A percentile compares a stretch with the other conserved stretches of the same genome.
Conservation (phyloP, 2,113 vertebrate genomes). For the Etheostoma spectabile region DNA sequence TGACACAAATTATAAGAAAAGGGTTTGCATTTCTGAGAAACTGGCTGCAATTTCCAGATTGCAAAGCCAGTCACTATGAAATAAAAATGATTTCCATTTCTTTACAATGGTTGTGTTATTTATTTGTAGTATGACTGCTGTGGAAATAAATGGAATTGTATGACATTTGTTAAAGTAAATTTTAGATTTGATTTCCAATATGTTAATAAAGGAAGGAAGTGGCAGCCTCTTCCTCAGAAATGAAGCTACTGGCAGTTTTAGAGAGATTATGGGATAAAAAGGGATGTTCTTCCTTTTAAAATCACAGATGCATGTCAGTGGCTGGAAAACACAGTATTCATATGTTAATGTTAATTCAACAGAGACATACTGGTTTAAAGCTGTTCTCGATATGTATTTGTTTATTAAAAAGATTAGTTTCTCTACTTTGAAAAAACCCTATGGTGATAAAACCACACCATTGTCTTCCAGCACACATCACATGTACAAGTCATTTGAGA, state of each 20-base stretch:
- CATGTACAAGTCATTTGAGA: neutral
- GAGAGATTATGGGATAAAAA: slow-evolving; percentile 13
- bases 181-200: neutral
- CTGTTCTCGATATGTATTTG: neutral
- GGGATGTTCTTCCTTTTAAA: slow-evolving; percentile 6
- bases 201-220: neutral
- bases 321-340: neutral
- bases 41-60: neutral
- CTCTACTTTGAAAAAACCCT: neutral
- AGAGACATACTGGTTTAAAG: neutral
- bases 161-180: neutral
- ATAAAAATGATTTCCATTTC: slow-evolving; percentile 22
- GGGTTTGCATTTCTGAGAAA: slow-evolving; percentile 10
- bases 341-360: neutral
- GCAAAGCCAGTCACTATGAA: slow-evolving; percentile 4
- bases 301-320: slow-evolving; percentile 9
- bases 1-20: neutral
- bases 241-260: neutral
- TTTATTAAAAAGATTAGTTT: neutral
- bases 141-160: neutral
- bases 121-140: slow-evolving; percentile 5
- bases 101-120: slow-evolving; percentile 10
- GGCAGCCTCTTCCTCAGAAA: slow-evolving; percentile 3
- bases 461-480: neutral
- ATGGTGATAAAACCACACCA: neutral